Evolutionary conservation across 2,113 vertebrate genomes (phyloP).

Genomic region (Herpailurus yagouaroundi): DNA sequence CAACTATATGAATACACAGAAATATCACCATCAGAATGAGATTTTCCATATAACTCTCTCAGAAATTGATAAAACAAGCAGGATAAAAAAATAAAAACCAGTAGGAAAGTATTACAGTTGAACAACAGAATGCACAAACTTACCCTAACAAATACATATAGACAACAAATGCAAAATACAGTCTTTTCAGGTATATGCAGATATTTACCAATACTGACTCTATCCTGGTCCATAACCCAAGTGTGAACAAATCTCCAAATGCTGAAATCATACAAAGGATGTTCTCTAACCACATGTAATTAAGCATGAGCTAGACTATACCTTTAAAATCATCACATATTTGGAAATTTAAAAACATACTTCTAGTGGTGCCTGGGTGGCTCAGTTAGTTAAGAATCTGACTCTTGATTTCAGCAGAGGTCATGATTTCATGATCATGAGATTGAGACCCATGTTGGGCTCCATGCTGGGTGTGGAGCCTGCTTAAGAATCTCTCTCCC

Average conservation of each 20-base stretch:
- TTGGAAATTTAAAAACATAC: neutral
- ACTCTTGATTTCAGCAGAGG: too few species aligned
- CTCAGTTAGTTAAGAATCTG: too few species aligned
- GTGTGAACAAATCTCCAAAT: slow-evolving; percentile 6
- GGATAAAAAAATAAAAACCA: neutral
- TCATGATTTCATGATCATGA: too few species aligned
- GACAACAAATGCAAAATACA: neutral
- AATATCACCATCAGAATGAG: neutral
- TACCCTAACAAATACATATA: neutral
- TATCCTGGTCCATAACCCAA: neutral
- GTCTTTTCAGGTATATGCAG: neutral
- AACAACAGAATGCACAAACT: neutral
- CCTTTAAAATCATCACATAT: neutral
- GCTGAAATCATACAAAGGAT: slow-evolving; percentile 1
- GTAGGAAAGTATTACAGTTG: neutral
- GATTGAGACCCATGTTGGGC: too few species aligned
- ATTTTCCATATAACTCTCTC: neutral
- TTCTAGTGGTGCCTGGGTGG: neutral
- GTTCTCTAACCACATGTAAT: neutral
- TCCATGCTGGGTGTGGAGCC: too few species aligned
- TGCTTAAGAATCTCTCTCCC: too few species aligned
- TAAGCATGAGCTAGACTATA: neutral
- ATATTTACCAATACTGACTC: neutral
- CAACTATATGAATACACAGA: neutral
- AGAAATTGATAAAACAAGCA: neutral